Evolutionary conservation across 2,113 vertebrate genomes (phyloP), one percentile per base, ranked within the genome.

Genomic region (Phodopus roborovskii): DNA sequence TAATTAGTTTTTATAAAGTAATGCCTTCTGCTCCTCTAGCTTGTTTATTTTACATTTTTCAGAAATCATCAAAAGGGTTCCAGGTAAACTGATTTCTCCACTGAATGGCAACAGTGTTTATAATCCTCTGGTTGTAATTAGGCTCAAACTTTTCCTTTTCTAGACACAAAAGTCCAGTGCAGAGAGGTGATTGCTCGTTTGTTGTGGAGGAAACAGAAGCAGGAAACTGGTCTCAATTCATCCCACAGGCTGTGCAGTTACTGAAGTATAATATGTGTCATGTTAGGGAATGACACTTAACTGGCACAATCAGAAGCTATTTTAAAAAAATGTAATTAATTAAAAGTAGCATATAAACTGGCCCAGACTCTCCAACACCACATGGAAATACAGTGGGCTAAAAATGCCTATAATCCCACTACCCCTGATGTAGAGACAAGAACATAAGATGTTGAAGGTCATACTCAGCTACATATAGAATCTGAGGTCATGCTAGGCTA

Each of bases 231-330:
- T 33, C 73, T 75, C n/a, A 56, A 16, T 6, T 91, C 64, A 85
- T 68, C 45, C 17, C 19, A 39, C 19, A 30, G 19, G 28, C 6
- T 7, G 3, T 20, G 68, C 89, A 95, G 73, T 50, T 45, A 6
- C 45, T 78, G 8, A 64, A 11, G n/a, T 3, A 30, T 50, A 85
- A 36, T 28, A 19, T 10, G 3, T 20, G 22, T 5, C 36, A 24
- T 81, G n/a, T 30, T 86, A 36, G 19, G 2, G 64, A 28, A 33
- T 66, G 42, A 92, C 26, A 87, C 88, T 95, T 90, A 96, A 87
- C 16, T 85, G 42, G 42, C 56, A 33, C 15, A 48, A 39, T 66
- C 45, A 62, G 70, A 75, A 88, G 75, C 50, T 90, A 74, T 62
- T 88, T 88, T 53, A 71, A 91, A 97, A 68, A 74, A 56, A 20